Base-by-base conservation (phyloP, 2,888 invertebrate genomes). In the Tiliacea aurago region DNA sequence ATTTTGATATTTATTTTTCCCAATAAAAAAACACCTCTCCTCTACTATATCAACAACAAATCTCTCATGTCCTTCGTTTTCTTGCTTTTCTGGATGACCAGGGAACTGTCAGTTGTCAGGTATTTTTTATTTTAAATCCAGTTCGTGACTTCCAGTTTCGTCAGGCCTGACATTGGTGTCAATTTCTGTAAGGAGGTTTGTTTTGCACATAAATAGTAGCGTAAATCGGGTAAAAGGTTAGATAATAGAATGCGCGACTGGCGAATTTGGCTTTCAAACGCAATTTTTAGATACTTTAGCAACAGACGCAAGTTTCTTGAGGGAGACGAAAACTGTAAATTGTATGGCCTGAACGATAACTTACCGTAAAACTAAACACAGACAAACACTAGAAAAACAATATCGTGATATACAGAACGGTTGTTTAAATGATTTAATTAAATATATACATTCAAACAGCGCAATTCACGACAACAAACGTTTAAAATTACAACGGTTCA, bases 1-100 rank as follows among this genome's bases (percentile, higher is more conserved):
- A 96, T 96, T 85, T 89, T 95, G 84, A 75, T 65, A 80, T 84
- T 59, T 9, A 65, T 71, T 61, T 68, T 61, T 64, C 67, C 23
- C 66, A 47, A 68, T 58, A 75, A 68, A 81, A 80, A 76, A 73
- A 76, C 80, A 73, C 84, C 85, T 67, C 82, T 78, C 80, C 70
- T 76, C 78, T 76, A 59, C 72, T 79, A 66, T n/a, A 73, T 45
- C 41, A 65, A 67, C 71, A 80, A 65, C 59, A 76, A 76, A 83
- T 75, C 53, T 80, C 78, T 86, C 89, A 90, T 88, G 71, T 85
- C 88, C 78, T 62, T 69, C 62, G 78, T 71, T 87, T 82, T 71
- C 56, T 75, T 64, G 63, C 68, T 88, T 82, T 85, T 79, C 74
- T 77, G 84, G 82, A 84, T 87, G 87, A 84, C 86, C 85, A 88